phyloP scores from a whole-genome alignment of 2,797 vertebrate species.

The Masticophis lateralis region DNA sequence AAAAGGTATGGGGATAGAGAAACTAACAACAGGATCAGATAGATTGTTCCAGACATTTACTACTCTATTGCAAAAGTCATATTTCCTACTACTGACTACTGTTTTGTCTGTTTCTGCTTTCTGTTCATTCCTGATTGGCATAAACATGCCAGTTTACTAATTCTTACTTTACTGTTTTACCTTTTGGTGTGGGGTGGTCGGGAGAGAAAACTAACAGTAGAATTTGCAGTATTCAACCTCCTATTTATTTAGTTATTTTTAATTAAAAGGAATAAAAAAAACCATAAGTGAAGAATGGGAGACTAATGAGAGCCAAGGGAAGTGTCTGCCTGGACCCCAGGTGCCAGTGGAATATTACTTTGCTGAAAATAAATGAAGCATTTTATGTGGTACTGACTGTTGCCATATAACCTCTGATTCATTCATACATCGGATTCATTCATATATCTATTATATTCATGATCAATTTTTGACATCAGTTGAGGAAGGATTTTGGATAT shows the following conservation, averaged over 20 bases:
- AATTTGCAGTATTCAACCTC: neutral
- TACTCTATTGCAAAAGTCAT: no score
- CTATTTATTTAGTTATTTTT: neutral
- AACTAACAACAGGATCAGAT: no score
- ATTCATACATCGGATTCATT: neutral
- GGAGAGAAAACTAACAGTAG: neutral
- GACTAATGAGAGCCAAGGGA: neutral
- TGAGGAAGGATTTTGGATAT: no score
- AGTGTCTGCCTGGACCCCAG: neutral
- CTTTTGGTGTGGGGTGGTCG: neutral
- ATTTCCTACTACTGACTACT: neutral
- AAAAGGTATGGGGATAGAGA: no score
- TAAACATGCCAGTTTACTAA: neutral
- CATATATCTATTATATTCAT: neutral
- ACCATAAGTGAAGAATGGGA: neutral
- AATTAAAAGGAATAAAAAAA: neutral
- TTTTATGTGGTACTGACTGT: neutral
- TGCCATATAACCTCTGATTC: neutral
- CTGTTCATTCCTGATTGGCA: neutral
- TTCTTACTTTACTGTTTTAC: neutral
- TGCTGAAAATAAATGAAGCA: neutral
- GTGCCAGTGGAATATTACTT: neutral
- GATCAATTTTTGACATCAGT: neutral
- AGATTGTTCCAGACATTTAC: no score
- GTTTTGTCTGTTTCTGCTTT: neutral